A percentile compares a stretch with the other conserved stretches of the same genome.
Conservation (phyloP, 1,140 invertebrate species). For the Frieseomelitta varia region DNA sequence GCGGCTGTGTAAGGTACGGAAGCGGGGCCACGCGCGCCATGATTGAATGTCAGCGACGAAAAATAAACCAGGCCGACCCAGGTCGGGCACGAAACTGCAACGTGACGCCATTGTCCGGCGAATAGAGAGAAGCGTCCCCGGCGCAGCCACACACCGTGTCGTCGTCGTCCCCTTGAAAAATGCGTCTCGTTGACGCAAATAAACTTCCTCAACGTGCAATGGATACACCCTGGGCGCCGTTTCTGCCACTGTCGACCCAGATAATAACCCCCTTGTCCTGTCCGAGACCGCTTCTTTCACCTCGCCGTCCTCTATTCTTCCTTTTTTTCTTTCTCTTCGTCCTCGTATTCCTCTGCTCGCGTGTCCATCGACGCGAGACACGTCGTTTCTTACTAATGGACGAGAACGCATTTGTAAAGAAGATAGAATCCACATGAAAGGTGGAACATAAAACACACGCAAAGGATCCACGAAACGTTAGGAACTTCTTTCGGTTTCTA, state of each 20-base stretch:
- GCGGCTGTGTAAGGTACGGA: not conserved
- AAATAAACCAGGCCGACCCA: constrained; percentile 55
- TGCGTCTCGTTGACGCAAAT: constrained; percentile 65
- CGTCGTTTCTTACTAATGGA: constrained; percentile 17
- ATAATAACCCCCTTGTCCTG: constrained; percentile 45
- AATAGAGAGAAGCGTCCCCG: constrained; percentile 18
- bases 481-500: too few relatives aligned
- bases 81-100: constrained; percentile 63
- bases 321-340: not conserved
- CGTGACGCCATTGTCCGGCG: constrained; percentile 66
- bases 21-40: constrained; percentile 1
- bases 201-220: constrained; percentile 72
- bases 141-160: constrained; percentile 1
- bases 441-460: too few relatives aligned
- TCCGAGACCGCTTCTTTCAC: not conserved
- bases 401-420: not conserved
- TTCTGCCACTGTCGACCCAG: constrained; percentile 53
- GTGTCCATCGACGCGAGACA: not conserved
- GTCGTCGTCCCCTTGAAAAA: constrained; percentile 67
- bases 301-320: too few relatives aligned
- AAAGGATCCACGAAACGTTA: too few relatives aligned
- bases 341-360: not conserved
- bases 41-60: constrained; percentile 56
- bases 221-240: constrained; percentile 55
- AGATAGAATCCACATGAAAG: too few relatives aligned